Conservation (phyloP, 1,140 invertebrate species). For the Leptoteleia sp. region DNA sequence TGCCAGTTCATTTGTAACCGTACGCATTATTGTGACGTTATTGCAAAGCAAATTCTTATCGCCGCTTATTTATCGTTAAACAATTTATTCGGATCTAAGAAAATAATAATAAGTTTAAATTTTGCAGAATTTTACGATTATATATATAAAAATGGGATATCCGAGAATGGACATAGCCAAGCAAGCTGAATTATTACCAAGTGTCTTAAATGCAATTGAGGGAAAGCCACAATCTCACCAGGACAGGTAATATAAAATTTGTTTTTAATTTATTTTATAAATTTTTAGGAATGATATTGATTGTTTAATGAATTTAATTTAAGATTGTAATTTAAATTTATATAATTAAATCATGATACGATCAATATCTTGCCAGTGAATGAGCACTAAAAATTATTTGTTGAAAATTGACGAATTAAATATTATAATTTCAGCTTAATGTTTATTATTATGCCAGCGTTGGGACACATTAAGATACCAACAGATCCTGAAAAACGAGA, state of each 20-base stretch:
- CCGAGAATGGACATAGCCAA: conserved; percentile 88
- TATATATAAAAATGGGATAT: conserved; percentile 96
- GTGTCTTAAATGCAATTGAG: conserved; percentile 89
- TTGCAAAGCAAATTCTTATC: not conserved
- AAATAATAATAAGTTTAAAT: too few relatives aligned
- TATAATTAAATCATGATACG: too few relatives aligned
- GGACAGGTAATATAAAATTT: conserved; percentile 86
- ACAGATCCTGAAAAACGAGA: conserved; percentile 84
- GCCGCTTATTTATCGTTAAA: too few relatives aligned
- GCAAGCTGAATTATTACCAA: conserved; percentile 89
- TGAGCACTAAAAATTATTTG: too few relatives aligned
- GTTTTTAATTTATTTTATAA: too few relatives aligned
- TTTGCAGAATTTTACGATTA: conserved; percentile 95
- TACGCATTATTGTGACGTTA: too few relatives aligned
- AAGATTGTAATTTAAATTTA: too few relatives aligned
- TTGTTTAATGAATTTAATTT: too few relatives aligned
- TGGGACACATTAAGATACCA: conserved; percentile 87
- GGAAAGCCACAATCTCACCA: conserved; percentile 92
- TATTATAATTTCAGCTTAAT: conserved; percentile 84
- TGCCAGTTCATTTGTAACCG: conserved; percentile 91
- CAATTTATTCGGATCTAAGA: too few relatives aligned
- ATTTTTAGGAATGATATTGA: too few relatives aligned
- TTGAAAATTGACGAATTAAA: not conserved
- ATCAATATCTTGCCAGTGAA: too few relatives aligned
- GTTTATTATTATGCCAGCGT: conserved; percentile 89